phyloP scores from a whole-genome alignment of 37 sponge, comb jelly and placozoan species.

The Corticium candelabrum region DNA sequence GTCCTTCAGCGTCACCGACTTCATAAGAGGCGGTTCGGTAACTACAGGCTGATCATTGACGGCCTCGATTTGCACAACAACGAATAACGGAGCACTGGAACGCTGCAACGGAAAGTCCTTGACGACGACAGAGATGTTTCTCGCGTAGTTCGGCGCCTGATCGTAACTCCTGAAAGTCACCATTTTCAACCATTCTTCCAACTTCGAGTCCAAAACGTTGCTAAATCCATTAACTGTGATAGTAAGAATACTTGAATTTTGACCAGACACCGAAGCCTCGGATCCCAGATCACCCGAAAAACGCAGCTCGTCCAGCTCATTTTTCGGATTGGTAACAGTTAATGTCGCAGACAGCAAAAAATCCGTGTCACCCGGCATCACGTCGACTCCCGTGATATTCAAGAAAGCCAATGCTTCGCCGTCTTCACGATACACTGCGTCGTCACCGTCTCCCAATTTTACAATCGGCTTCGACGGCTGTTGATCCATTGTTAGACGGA shows the following conservation, averaged over 20 bases:
- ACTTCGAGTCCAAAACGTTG: too few relatives aligned
- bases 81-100: background rate
- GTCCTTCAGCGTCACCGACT: background rate
- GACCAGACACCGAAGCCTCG: background rate
- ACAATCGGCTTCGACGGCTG: conserved; percentile 3
- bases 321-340: background rate
- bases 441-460: background rate
- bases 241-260: background rate
- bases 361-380: background rate
- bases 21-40: background rate
- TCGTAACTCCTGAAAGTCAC: background rate
- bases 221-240: background rate
- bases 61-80: background rate
- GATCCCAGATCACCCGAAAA: background rate
- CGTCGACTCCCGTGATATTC: background rate
- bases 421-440: background rate
- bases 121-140: background rate
- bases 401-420: background rate
- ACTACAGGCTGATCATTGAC: background rate
- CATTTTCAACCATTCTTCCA: background rate
- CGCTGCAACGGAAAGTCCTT: background rate
- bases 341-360: background rate
- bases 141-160: background rate
- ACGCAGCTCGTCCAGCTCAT: background rate
- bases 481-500: background rate